A percentile compares a stretch with the other conserved stretches of the same genome.
phyloP scores from a whole-genome alignment of 30 jellyfish, hydroid and myxozoan species.

The Clytia hemisphaerica region DNA sequence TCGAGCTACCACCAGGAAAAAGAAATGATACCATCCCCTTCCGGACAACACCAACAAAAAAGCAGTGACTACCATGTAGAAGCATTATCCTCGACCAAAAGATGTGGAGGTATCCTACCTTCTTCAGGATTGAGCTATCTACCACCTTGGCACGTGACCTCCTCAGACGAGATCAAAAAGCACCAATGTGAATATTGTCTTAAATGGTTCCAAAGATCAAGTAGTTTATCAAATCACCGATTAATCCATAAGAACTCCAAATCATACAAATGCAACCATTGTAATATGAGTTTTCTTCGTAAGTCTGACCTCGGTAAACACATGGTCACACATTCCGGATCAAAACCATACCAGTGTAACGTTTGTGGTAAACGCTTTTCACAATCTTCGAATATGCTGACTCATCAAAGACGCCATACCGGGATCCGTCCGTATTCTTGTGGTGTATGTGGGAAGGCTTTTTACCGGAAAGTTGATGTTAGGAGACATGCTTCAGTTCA shows the following conservation, averaged over 20 bases:
- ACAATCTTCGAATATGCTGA: constrained; percentile 80
- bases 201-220: constrained; percentile 56
- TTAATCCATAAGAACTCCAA: constrained; percentile 59
- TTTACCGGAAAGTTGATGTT: constrained; percentile 73
- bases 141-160: no score
- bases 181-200: constrained; percentile 61
- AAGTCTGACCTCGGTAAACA: constrained; percentile 85
- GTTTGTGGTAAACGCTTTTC: constrained; percentile 64
- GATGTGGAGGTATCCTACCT: no score
- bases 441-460: constrained; percentile 49
- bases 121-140: no score
- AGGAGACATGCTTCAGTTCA: constrained; percentile 71
- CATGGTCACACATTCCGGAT: constrained; percentile 52
- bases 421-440: constrained; percentile 73
- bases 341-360: constrained; percentile 57
- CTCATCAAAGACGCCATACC: constrained; percentile 77
- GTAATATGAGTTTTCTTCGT: constrained; percentile 52
- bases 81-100: no score
- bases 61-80: no score
- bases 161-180: no score
- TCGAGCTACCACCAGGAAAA: no score
- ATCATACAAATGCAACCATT: constrained; percentile 53
- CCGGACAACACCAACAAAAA: no score
- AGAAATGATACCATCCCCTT: no score
- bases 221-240: constrained; percentile 75